Evolutionary conservation across 2,888 invertebrate species (phyloP).

Genomic region (Megalurothrips usitatus): DNA sequence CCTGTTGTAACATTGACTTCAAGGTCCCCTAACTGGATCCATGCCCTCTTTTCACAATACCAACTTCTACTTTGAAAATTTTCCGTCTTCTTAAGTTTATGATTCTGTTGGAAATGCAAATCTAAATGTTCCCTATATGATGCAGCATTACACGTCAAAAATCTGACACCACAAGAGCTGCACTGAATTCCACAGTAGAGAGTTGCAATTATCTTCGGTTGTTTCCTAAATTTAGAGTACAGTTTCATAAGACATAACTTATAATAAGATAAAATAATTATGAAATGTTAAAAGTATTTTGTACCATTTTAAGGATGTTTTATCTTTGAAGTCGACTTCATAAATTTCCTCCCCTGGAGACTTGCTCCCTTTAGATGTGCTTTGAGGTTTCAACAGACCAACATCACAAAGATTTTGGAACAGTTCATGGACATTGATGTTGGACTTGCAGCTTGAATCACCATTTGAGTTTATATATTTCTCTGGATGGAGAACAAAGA

Average conservation of each 20-base stretch:
- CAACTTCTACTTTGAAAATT: constrained; percentile 80
- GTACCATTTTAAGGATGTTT: neutral
- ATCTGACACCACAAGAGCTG: constrained; percentile 90
- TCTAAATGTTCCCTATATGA: constrained; percentile 94
- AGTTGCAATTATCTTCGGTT: constrained; percentile 61
- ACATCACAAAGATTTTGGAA: constrained; percentile 3
- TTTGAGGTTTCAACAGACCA: neutral
- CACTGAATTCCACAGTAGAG: constrained; percentile 93
- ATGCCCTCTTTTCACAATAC: constrained; percentile 85
- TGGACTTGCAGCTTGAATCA: no score
- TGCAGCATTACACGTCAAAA: constrained; percentile 82
- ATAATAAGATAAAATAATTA: constrained; percentile 22
- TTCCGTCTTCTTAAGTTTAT: constrained; percentile 74
- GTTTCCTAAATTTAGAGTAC: constrained; percentile 53
- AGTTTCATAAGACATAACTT: neutral
- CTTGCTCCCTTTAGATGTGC: neutral
- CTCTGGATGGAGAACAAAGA: no score
- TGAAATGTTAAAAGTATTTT: constrained; percentile 27
- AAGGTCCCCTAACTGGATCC: constrained; percentile 91
- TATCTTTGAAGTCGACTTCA: neutral
- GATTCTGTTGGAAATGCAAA: constrained; percentile 97
- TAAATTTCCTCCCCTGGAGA: neutral
- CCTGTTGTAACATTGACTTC: constrained; percentile 74
- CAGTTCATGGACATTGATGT: neutral
- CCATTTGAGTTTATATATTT: no score